Percentiles rank a stretch among this genome's conserved stretches.
These are phyloP conservation scores for Marronus borbonicus DNA, from an alignment of 2,888 invertebrate species.

Conservation along the genomic window DNA sequence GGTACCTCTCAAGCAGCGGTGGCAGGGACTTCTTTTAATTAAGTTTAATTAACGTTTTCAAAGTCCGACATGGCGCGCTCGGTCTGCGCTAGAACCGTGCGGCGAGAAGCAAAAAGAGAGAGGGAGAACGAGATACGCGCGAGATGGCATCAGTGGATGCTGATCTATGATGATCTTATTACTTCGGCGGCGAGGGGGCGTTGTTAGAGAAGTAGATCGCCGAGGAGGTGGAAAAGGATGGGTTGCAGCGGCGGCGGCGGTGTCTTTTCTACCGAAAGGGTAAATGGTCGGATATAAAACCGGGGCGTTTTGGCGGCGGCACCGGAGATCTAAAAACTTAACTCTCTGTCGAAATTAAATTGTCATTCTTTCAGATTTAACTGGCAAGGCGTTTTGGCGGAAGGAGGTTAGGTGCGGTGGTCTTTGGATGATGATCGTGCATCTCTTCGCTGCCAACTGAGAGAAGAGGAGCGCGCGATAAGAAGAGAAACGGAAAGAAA, in stretches of 20 bases:
- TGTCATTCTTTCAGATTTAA: constrained; percentile 64
- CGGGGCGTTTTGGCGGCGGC: constrained; percentile 58
- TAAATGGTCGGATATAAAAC: constrained; percentile 46
- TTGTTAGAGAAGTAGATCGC: constrained; percentile 52
- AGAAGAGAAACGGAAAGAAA: constrained; percentile 18
- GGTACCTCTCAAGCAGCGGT: constrained; percentile 64
- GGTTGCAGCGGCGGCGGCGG: not conserved
- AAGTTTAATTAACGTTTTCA: constrained; percentile 72
- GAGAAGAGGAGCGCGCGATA: constrained; percentile 52
- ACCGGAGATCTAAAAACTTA: constrained; percentile 65
- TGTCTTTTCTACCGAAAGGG: constrained; percentile 38
- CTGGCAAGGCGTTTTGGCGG: constrained; percentile 8
- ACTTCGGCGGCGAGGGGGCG: constrained; percentile 59
- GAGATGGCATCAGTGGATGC: constrained; percentile 50
- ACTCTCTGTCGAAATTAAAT: constrained; percentile 63
- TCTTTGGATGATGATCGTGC: constrained; percentile 40
- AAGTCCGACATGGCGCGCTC: constrained; percentile 69
- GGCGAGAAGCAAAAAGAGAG: constrained; percentile 51
- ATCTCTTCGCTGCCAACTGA: constrained; percentile 26
- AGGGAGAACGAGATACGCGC: constrained; percentile 44
- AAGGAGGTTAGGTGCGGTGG: constrained; percentile 28
- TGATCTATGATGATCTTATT: constrained; percentile 66
- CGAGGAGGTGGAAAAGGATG: constrained; percentile 30
- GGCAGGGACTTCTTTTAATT: constrained; percentile 70
- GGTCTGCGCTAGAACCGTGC: constrained; percentile 58